Evolutionary conservation across 2,888 invertebrate genomes (phyloP), one percentile per base, ranked within the genome.

Genomic region (Nasonia oneida): DNA sequence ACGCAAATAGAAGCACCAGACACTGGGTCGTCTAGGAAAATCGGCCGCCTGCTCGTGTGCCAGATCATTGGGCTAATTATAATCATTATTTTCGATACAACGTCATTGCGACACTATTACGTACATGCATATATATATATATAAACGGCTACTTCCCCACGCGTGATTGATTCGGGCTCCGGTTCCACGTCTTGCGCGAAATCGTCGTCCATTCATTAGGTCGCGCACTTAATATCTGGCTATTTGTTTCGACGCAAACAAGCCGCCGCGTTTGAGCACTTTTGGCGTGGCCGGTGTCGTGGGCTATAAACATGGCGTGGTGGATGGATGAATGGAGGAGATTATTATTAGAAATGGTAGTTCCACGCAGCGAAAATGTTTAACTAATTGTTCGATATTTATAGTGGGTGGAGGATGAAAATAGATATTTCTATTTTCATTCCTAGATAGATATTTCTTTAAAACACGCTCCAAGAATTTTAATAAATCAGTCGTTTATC

Each of bases 181-280:
- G 6, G 18, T 61, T 71, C 10, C 23, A 23, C 23, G 23, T 23
- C 23, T 23, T 0, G 23, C 23, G 23, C 23, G 23, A 23, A 23
- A 23, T 23, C 23, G 23, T 23, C 23, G 23, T 23, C 23, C 71
- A 71, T 71, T 39, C 71, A 71, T 71, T 71, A 37, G 14, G 37
- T 37, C 18, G 61, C 10, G 37, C 47, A 29, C 57, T 83, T 77
- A 83, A 77, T 83, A 71, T 71, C 71, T 70, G 10, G 57, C 83
- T 57, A 77, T 83, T 83, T 76, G 57, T 77, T 37, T 53, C 10
- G 23, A 37, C 10, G 39, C 18, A 82, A 76, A 82, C 81, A 75
- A 81, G 74, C 12, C 50, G 18, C 42, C 50, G n/a, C 57, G 15
- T 15, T 57, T n/a, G 57, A 57, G 23, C 42, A 47, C 71, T 53